Base-by-base conservation (phyloP, 2,888 invertebrate species). In the Dolomedes plantarius region DNA sequence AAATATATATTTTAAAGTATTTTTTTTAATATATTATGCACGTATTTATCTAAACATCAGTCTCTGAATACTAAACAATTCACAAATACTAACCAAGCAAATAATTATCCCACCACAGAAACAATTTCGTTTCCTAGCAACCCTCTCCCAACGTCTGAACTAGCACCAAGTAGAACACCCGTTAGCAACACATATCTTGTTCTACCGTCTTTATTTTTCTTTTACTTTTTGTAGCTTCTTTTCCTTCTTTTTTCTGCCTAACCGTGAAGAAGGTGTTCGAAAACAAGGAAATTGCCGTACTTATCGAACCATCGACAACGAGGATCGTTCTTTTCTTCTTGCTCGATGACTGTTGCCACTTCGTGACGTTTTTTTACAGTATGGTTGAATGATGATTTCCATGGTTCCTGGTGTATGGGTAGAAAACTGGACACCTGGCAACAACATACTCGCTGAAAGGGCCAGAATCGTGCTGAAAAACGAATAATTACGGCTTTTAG, bases 241-340 rank as follows among this genome's bases (percentile, higher is more conserved):
- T 36, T 46, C 41, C n/a, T n/a, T n/a, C n/a, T n/a, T n/a, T n/a
- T n/a, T n/a, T n/a, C n/a, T n/a, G n/a, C n/a, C n/a, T n/a, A 46
- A 46, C 9, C 41, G 41, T 46, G 16, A 46, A 46, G 41, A 46
- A 46, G 41, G 41, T 46, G 41, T 46, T 6, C 41, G 16, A 13
- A 46, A 46, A 46, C 41, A 46, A 46, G 41, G 41, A 46, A 46
- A 46, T 46, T 46, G 16, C 41, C 9, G 16, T n/a, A 46, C 16
- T 46, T 46, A 46, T 46, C 41, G 16, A 46, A 46, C 41, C 41
- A 46, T 46, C 41, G 41, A 46, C 16, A 46, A 46, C 36, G 41
- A 46, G 41, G 16, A 46, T 46, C 41, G 41, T 46, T 46, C 41
- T n/a, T n/a, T n/a, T n/a, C n/a, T n/a, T n/a, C n/a, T 46, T 46